These are phyloP conservation scores for Dolichallabes microphthalmus DNA, from an alignment of 2,113 vertebrate species.

Conservation along the genomic window DNA sequence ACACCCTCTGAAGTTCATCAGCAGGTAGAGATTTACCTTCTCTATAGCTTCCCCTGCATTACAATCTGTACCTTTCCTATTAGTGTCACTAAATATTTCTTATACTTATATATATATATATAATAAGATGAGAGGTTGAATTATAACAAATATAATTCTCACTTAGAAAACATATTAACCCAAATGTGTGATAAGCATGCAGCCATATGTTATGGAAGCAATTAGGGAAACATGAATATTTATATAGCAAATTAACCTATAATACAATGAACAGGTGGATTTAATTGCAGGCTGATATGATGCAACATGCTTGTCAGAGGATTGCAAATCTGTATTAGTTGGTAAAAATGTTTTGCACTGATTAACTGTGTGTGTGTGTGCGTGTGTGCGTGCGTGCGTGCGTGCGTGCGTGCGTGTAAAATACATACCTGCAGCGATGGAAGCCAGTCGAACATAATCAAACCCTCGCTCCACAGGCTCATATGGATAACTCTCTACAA, in stretches of 20 bases:
- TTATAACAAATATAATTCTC: neutral
- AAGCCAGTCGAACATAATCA: conserved; percentile 86
- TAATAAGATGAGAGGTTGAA: neutral
- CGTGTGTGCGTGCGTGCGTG: neutral
- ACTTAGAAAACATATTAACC: neutral
- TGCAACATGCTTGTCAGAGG: neutral
- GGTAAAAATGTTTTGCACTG: conserved; percentile 1
- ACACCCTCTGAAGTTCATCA: neutral
- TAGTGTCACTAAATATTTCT: neutral
- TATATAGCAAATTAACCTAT: conserved; percentile 18
- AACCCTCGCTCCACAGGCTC: conserved; percentile 82
- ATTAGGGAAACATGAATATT: conserved; percentile 20
- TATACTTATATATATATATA: too few relatives aligned
- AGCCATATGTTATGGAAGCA: conserved; percentile 7
- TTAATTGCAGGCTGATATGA: conserved; percentile 17
- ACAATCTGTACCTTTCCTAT: too few relatives aligned
- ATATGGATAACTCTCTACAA: conserved; percentile 85
- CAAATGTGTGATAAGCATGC: conserved; percentile 15
- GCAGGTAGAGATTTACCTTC: neutral
- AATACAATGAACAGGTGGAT: neutral
- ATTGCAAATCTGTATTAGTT: conserved; percentile 3
- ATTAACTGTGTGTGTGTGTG: conserved; percentile 20
- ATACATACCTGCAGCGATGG: conserved; percentile 83
- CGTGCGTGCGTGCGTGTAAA: neutral
- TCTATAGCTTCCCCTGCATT: neutral